Conservation (phyloP, 2,113 vertebrate species). For the Pygoscelis antarcticus region DNA sequence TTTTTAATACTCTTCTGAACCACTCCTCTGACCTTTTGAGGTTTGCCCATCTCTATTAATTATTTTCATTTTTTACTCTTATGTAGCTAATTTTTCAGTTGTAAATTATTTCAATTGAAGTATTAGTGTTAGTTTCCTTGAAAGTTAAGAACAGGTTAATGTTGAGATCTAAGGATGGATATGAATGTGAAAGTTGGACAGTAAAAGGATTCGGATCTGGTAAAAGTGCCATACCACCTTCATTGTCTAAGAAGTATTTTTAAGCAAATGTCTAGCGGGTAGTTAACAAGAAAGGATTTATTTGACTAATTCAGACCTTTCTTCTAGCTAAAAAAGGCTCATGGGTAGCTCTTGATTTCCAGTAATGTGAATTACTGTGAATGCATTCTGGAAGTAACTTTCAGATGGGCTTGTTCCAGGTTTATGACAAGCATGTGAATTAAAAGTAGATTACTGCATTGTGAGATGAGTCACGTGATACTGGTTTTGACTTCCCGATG, state of each 20-base stretch:
- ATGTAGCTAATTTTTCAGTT: not conserved
- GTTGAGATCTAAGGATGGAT: not conserved
- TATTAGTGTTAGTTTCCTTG: not conserved
- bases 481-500: not conserved
- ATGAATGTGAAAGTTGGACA: not conserved
- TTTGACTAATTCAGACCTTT: not conserved
- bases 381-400: not conserved
- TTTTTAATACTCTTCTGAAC: not conserved
- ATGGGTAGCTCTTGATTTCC: not conserved
- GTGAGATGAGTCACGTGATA: not conserved
- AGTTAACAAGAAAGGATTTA: not conserved
- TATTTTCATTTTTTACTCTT: not conserved
- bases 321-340: not conserved
- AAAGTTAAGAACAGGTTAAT: not conserved
- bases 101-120: not conserved
- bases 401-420: not conserved
- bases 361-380: not conserved
- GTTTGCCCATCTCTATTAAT: not conserved
- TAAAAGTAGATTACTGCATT: not conserved
- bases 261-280: not conserved
- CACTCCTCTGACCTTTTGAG: not conserved
- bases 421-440: not conserved
- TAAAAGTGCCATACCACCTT: not conserved
- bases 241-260: not conserved
- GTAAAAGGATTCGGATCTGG: not conserved